Evolutionary conservation across 2,113 vertebrate species (phyloP).

Genomic region (Saguinus midas): DNA sequence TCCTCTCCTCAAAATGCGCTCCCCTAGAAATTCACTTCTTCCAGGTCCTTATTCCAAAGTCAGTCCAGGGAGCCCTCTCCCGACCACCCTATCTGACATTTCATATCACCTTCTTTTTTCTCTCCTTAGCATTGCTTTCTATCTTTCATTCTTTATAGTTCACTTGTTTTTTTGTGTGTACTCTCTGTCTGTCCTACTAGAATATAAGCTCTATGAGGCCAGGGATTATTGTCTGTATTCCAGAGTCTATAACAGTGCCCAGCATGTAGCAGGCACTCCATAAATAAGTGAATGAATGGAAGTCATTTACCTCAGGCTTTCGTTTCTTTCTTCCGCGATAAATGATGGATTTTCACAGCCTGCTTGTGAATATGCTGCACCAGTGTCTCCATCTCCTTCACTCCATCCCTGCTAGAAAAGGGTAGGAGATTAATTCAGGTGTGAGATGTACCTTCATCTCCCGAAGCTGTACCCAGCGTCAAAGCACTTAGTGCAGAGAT

Average conservation of each 20-base stretch:
- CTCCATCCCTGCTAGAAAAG: background rate
- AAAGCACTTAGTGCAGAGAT: background rate
- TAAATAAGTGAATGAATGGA: background rate
- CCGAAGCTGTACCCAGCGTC: accelerated
- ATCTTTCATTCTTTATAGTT: background rate
- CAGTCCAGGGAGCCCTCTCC: background rate
- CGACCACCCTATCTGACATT: background rate
- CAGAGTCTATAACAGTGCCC: background rate
- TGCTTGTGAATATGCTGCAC: background rate
- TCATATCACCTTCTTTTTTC: background rate
- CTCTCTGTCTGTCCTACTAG: background rate
- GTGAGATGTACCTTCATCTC: accelerated
- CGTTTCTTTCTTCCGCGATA: background rate
- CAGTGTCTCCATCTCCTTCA: background rate
- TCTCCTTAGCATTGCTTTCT: background rate
- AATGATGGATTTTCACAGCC: background rate
- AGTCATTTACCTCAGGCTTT: background rate
- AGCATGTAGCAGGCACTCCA: background rate
- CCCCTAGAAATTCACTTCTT: background rate
- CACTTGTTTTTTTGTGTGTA: background rate
- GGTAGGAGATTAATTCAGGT: no score
- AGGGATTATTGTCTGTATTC: background rate
- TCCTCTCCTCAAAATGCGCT: background rate
- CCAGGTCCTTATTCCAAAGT: background rate
- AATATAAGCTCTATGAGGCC: background rate